These are phyloP conservation scores for Pseudorectes ferrugineus DNA, from an alignment of 2,113 vertebrate species.

Conservation along the genomic window DNA sequence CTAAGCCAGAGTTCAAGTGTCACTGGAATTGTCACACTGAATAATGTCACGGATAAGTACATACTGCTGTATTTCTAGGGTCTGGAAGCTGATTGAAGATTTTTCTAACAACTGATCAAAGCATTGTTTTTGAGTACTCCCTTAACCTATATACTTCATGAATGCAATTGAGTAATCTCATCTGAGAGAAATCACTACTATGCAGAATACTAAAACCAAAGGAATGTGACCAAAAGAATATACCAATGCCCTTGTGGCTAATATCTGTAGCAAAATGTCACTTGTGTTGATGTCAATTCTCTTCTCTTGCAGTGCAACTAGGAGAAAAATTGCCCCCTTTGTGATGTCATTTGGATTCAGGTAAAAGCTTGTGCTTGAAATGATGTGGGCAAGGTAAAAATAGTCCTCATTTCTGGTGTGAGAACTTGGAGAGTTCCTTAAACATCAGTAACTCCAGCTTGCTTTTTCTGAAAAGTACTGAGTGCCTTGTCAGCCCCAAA, in stretches of 20 bases:
- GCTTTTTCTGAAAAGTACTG: background rate
- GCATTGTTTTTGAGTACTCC: background rate
- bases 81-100: background rate
- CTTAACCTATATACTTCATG: background rate
- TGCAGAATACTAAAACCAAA: background rate
- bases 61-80: background rate
- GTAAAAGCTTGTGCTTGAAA: constrained; percentile 71
- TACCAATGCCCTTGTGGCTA: background rate
- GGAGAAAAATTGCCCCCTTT: constrained; percentile 72
- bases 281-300: background rate
- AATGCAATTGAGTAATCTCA: background rate
- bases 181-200: background rate
- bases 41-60: background rate
- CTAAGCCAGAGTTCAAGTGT: background rate
- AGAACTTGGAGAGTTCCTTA: background rate
- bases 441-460: background rate
- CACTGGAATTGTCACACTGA: background rate
- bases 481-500: background rate
- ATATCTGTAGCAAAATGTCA: background rate
- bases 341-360: constrained; percentile 90
- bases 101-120: background rate
- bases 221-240: background rate
- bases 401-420: background rate
- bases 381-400: background rate
- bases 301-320: constrained; percentile 67